Evolutionary conservation across 2,113 vertebrate genomes (phyloP).

Genomic region (Amphilophus citrinellus): DNA sequence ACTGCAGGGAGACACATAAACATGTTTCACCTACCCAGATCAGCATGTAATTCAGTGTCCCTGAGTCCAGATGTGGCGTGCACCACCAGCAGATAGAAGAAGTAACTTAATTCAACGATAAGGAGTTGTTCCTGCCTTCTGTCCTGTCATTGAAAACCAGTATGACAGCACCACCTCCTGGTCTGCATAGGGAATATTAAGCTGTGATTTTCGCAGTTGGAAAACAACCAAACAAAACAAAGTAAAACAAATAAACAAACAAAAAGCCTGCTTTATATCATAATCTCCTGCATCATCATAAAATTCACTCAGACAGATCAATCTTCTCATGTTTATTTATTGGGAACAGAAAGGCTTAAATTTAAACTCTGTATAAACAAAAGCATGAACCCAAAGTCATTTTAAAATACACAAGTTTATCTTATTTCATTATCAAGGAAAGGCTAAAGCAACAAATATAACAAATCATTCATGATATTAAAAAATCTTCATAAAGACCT

Average conservation of each 20-base stretch:
- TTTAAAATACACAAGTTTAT: not conserved
- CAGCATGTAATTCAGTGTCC: no score
- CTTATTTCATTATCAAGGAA: not conserved
- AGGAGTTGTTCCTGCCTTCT: not conserved
- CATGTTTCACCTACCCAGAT: no score
- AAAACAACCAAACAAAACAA: no score
- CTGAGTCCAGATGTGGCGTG: no score
- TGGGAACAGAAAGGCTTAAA: not conserved
- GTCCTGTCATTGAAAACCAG: not conserved
- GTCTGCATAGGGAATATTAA: not conserved
- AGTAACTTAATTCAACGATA: no score
- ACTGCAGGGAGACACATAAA: no score
- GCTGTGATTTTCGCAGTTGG: not conserved
- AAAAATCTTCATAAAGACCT: not conserved
- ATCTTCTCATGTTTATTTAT: not conserved
- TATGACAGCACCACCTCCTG: constrained; percentile 58
- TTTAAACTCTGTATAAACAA: not conserved
- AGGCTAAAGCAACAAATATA: not conserved
- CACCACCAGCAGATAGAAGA: no score
- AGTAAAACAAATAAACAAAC: no score
- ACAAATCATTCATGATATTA: not conserved
- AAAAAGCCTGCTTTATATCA: not conserved
- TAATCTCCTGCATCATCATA: not conserved
- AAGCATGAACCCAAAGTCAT: not conserved
- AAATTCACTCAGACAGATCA: not conserved